A percentile compares a stretch with the other conserved stretches of the same genome.
These are phyloP conservation scores for Pseudomyrmex gracilis DNA, from an alignment of 1,140 invertebrate species.

Conservation along the genomic window DNA sequence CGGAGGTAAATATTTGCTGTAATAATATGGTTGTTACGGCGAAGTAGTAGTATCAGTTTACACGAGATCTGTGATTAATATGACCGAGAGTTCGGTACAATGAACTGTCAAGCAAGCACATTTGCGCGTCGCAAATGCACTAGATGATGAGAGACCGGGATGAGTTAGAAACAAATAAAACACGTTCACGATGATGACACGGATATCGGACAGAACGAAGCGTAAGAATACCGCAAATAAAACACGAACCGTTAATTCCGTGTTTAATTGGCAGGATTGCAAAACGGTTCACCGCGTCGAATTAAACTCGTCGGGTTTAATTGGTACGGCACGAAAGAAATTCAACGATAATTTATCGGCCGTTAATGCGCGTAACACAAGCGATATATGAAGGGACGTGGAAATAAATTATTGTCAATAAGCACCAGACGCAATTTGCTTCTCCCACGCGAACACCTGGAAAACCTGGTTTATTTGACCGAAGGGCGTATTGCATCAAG, in stretches of 20 bases:
- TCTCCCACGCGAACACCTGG: conserved; percentile 70
- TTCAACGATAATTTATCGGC: conserved; percentile 40
- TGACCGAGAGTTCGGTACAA: conserved; percentile 21
- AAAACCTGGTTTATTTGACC: conserved; percentile 61
- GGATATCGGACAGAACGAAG: neutral
- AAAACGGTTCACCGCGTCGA: neutral
- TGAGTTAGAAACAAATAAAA: conserved; percentile 28
- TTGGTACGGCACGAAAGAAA: neutral
- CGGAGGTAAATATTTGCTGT: conserved; percentile 57
- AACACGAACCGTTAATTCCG: neutral
- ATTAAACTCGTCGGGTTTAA: conserved; percentile 3
- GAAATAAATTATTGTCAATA: conserved; percentile 61
- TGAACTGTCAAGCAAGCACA: conserved; percentile 50
- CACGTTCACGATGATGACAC: neutral
- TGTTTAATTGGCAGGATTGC: neutral
- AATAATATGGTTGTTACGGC: conserved; percentile 56
- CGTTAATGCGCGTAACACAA: conserved; percentile 27
- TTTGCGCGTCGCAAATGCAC: conserved; percentile 15
- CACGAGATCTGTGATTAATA: conserved; percentile 45
- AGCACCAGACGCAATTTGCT: conserved; percentile 52
- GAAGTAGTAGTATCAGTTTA: conserved; percentile 33
- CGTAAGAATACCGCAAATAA: too few species aligned
- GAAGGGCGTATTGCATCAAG: conserved; percentile 71
- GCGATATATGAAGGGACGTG: conserved; percentile 33
- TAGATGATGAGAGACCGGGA: neutral